A percentile compares a stretch with the other conserved stretches of the same genome.
These are phyloP conservation scores for Saccostrea cuccullata DNA, from an alignment of 1,140 invertebrate species.

Conservation along the genomic window DNA sequence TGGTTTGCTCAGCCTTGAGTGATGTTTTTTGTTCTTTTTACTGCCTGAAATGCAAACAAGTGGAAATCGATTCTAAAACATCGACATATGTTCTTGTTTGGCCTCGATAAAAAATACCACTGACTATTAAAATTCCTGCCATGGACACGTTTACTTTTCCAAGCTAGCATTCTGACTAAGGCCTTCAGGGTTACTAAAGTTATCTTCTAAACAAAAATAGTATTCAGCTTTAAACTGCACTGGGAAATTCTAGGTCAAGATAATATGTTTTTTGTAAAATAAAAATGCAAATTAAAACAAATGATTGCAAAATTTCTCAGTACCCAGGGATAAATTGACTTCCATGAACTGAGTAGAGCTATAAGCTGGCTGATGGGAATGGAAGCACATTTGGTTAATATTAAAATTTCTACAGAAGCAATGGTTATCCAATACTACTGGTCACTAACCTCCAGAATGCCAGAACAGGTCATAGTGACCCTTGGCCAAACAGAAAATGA, in stretches of 20 bases:
- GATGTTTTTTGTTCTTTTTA: conserved; percentile 33
- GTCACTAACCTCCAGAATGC: conserved; percentile 16
- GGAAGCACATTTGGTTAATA: conserved; percentile 3
- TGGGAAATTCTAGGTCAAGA: no score
- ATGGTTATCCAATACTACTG: conserved; percentile 3
- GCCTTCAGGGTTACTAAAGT: background rate
- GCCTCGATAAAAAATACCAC: background rate
- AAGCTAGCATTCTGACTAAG: background rate
- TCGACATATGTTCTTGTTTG: conserved; percentile 31
- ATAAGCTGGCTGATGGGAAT: background rate
- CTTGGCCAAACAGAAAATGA: conserved; percentile 28
- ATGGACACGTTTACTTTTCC: background rate
- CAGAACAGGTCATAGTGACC: conserved; percentile 34
- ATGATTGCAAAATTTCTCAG: background rate
- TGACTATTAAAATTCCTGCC: conserved; percentile 4
- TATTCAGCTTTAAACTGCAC: background rate
- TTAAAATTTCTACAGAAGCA: background rate
- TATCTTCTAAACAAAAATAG: background rate
- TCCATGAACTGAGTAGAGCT: background rate
- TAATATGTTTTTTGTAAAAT: background rate
- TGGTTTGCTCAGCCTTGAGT: background rate
- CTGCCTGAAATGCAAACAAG: conserved; percentile 32
- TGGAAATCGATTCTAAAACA: background rate
- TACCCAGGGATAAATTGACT: background rate
- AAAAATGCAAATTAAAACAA: background rate